phyloP scores from a whole-genome alignment of 2,113 vertebrate genomes.

The Otis tarda region DNA sequence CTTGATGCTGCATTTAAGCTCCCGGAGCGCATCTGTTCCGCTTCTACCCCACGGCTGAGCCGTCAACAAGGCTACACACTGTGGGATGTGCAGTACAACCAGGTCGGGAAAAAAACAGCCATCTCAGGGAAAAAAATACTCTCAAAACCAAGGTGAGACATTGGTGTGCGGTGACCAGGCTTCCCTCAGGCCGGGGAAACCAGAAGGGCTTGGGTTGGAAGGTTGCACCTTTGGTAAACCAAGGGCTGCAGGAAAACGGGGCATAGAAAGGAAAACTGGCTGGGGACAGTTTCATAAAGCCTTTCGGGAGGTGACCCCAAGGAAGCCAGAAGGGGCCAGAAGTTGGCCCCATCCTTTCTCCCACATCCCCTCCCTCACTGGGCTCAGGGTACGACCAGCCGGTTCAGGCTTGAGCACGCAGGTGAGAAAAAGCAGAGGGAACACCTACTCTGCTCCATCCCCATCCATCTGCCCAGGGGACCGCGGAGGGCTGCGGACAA shows the following conservation, averaged over 20 bases:
- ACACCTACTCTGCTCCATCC: neutral
- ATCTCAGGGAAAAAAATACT: neutral
- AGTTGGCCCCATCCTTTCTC: neutral
- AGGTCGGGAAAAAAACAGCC: neutral
- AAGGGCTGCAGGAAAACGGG: neutral
- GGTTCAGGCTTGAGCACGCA: fast-evolving
- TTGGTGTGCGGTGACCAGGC: neutral
- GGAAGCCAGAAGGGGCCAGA: neutral
- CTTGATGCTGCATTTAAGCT: neutral
- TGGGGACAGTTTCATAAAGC: neutral
- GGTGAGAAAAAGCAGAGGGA: neutral
- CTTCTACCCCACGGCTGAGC: neutral
- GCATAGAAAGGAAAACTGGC: fast-evolving
- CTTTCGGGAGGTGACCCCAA: neutral
- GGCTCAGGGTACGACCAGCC: neutral
- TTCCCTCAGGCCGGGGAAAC: neutral
- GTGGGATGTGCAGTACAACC: neutral
- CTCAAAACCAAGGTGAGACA: fast-evolving
- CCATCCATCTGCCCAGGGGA: neutral
- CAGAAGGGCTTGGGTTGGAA: neutral
- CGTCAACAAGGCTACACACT: fast-evolving
- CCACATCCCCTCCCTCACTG: fast-evolving
- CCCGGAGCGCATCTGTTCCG: fast-evolving
- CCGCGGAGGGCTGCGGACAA: neutral
- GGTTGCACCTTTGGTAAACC: neutral